phyloP scores from a whole-genome alignment of 2,113 vertebrate species.

The Piaya cayana region DNA sequence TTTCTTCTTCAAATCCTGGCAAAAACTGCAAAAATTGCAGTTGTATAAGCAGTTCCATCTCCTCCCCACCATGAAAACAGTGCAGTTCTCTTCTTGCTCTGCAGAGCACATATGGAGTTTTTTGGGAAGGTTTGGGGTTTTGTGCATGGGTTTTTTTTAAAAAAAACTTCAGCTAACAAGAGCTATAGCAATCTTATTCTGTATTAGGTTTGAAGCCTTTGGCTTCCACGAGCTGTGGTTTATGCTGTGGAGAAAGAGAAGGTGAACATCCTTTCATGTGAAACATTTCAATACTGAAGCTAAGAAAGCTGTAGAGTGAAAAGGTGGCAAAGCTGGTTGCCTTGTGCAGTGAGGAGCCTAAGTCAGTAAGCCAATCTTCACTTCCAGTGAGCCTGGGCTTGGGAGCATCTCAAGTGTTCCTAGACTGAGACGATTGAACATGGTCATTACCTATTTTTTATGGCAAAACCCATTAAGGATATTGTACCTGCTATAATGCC shows the following conservation, averaged over 20 bases:
- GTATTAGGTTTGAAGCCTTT: not conserved
- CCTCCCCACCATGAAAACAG: not conserved
- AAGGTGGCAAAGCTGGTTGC: not conserved
- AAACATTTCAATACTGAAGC: not conserved
- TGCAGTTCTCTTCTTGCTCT: not conserved
- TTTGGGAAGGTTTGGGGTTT: constrained; percentile 10
- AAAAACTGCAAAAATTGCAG: not conserved
- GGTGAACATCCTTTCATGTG: not conserved
- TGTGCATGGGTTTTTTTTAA: not conserved
- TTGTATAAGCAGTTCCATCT: not conserved
- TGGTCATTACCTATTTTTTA: not conserved
- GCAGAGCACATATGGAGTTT: rapidly evolving
- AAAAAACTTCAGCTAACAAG: constrained; percentile 26
- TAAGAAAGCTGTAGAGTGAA: not conserved
- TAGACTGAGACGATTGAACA: rapidly evolving
- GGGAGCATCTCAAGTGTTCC: not conserved
- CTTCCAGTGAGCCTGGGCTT: not conserved
- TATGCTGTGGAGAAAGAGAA: not conserved
- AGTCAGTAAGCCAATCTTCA: not conserved
- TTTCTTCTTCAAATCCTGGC: not conserved
- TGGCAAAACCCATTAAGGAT: not conserved
- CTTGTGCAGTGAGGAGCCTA: not conserved
- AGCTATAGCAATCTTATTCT: not conserved
- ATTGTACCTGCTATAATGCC: not conserved
- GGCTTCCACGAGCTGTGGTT: constrained; percentile 4